phyloP scores from a whole-genome alignment of 2,888 invertebrate species.

The Melieria picta region DNA sequence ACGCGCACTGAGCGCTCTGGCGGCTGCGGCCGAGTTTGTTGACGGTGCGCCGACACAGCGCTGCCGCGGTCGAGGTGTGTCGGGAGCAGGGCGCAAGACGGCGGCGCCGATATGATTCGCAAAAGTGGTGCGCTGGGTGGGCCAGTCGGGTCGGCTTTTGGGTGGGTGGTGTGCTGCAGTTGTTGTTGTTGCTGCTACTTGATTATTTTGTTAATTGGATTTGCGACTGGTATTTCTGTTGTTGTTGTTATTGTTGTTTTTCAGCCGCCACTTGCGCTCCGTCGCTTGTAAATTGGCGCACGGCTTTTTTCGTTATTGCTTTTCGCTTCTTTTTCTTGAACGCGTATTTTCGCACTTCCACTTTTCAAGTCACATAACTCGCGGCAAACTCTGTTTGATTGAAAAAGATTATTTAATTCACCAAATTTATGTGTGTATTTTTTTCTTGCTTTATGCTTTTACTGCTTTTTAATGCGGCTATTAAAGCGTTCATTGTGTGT shows the following conservation, averaged over 20 bases:
- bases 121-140: neutral
- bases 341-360: neutral
- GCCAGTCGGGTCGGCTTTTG: neutral
- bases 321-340: neutral
- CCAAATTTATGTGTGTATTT: neutral
- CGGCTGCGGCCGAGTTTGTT: too few relatives aligned
- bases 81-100: neutral
- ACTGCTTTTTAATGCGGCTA: too few relatives aligned
- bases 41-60: neutral
- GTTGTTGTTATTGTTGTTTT: neutral
- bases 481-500: too few relatives aligned
- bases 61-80: neutral
- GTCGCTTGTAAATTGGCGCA: neutral
- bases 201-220: conserved; percentile 6
- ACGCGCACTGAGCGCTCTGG: conserved; percentile 22
- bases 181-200: neutral
- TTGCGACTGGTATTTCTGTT: neutral
- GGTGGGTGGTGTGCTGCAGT: neutral
- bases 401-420: neutral
- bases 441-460: neutral
- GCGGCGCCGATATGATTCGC: neutral
- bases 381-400: neutral
- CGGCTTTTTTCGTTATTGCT: neutral
- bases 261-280: neutral
- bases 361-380: neutral